These are phyloP conservation scores for Caenorhabditis panamensis DNA, from an alignment of 2,888 invertebrate genomes.

Conservation along the genomic window DNA sequence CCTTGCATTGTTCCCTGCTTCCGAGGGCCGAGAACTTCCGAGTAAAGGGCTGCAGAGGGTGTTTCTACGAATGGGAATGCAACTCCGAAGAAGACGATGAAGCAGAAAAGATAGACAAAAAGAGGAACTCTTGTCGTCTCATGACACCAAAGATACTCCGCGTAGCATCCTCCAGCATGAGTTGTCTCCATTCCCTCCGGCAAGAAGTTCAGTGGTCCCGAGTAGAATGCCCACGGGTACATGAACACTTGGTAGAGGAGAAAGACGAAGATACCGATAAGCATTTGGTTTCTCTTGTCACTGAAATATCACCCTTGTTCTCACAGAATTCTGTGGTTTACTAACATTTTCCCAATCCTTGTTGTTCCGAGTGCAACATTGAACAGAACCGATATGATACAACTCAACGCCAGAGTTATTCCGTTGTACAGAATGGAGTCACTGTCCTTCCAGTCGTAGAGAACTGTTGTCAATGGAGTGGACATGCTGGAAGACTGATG, in stretches of 20 bases:
- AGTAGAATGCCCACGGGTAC: conserved; percentile 67
- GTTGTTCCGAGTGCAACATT: conserved; percentile 63
- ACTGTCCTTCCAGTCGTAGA: conserved; percentile 68
- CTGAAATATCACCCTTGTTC: conserved; percentile 27
- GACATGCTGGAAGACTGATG: conserved; percentile 62
- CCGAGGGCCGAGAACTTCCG: conserved; percentile 65
- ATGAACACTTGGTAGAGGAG: conserved; percentile 63
- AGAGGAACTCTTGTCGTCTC: conserved; percentile 64
- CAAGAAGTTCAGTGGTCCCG: conserved; percentile 55
- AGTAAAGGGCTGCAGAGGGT: conserved; percentile 64
- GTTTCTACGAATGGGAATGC: conserved; percentile 68
- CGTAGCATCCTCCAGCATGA: conserved; percentile 62
- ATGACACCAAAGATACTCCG: conserved; percentile 62
- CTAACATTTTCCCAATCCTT: conserved; percentile 59
- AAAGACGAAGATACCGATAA: conserved; percentile 65
- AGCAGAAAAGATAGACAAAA: conserved; percentile 61
- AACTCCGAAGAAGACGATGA: conserved; percentile 65
- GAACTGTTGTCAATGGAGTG: conserved; percentile 63
- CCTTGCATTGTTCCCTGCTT: conserved; percentile 64
- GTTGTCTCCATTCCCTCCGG: conserved; percentile 58
- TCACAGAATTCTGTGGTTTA: not conserved
- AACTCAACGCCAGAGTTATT: conserved; percentile 53
- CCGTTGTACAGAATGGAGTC: conserved; percentile 68
- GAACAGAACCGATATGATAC: conserved; percentile 60
- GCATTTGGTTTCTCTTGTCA: conserved; percentile 65